These are phyloP conservation scores for Hylyphantes graminicola DNA, from an alignment of 1,140 invertebrate species.

Conservation along the genomic window DNA sequence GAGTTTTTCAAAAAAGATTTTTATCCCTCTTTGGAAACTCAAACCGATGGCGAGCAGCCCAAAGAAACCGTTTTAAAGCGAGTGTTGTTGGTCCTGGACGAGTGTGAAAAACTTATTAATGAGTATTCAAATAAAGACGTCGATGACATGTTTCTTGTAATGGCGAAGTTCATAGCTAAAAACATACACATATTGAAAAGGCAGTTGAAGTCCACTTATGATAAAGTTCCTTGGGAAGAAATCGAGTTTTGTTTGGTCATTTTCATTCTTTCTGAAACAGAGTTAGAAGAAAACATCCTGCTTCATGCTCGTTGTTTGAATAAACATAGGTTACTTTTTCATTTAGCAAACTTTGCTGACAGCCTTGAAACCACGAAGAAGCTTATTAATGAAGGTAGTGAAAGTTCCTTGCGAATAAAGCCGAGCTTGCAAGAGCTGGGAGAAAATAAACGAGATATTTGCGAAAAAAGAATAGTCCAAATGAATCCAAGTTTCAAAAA, in stretches of 20 bases:
- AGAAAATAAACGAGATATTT: too few species aligned
- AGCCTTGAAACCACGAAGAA: neutral
- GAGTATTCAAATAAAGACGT: neutral
- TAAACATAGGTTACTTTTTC: neutral
- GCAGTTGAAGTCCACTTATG: constrained; percentile 21
- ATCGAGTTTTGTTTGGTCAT: constrained; percentile 32
- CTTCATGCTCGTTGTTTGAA: neutral
- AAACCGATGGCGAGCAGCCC: neutral
- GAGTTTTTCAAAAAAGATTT: constrained; percentile 19
- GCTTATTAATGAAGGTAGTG: neutral
- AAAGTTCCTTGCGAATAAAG: neutral
- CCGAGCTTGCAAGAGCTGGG: neutral
- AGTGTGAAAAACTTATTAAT: neutral
- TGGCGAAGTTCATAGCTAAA: constrained; percentile 17
- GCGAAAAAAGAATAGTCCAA: neutral
- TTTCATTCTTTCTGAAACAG: neutral
- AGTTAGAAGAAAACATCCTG: neutral
- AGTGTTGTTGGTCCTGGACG: neutral
- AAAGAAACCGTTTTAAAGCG: neutral
- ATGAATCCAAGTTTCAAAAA: constrained; percentile 3
- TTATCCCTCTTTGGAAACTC: neutral
- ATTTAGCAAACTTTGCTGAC: constrained; percentile 28
- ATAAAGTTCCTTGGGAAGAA: constrained; percentile 43
- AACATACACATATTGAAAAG: constrained; percentile 25
- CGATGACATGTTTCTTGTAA: neutral